Base-by-base conservation (phyloP, 2,888 invertebrate genomes). In the Cetonia aurata region DNA sequence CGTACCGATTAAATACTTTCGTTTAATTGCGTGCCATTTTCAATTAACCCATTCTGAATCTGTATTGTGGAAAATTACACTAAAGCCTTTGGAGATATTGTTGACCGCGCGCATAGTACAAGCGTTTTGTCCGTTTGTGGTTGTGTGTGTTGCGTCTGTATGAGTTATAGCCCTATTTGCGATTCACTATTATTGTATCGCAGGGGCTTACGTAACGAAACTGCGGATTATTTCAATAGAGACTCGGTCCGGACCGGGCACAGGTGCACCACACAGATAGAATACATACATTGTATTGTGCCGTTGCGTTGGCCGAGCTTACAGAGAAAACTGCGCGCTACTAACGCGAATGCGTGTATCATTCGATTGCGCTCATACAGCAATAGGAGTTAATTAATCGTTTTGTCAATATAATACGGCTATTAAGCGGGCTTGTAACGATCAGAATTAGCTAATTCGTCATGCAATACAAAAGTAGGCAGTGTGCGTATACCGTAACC, bases 361-460 rank as follows among this genome's bases (percentile, higher is more conserved):
- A 8, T 48, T 53, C 19, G 25, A 53, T 19, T 19, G 53, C 12
- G 42, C 41, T 57, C 42, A 57, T 57, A 57, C 19, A 19, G 50
- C 33, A 52, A 65, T 65, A 50, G 52, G 50, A 50, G 50, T 65
- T 65, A 65, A 65, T 65, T 65, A 65, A 65, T 37, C 15, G 62
- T 41, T 50, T 37, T 41, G 6, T 37, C 50, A 65, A 65, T 17
- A 65, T 65, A 65, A 65, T 65, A 65, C 37, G 33, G 17, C 62
- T 37, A 50, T 50, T 50, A 65, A 50, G 17, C 37, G 37, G 9
- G 17, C 41, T 65, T 31, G 15, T 50, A 50, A 37, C 17, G 33
- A 52, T 65, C 50, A 33, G 31, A 65, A 65, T 50, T 15, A 12
- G 37, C 62, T 65, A 48, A 48, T 65, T 65, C 50, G 50, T 17